A percentile compares a stretch with the other conserved stretches of the same genome.
These are phyloP conservation scores for Dryas iulia DNA, from an alignment of 1,140 invertebrate species.

Conservation along the genomic window DNA sequence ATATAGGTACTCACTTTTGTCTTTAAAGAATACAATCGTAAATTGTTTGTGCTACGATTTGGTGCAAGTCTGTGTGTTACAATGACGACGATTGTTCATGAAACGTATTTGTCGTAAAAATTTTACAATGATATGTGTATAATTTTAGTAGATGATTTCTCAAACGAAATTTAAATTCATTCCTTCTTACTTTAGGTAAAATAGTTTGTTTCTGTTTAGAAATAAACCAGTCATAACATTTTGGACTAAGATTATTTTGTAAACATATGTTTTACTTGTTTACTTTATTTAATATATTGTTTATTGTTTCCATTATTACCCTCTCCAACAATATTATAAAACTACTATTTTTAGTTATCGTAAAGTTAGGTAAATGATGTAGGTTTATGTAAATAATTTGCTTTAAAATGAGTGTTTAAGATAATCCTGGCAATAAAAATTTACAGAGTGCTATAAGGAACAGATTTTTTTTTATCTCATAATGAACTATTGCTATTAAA, in stretches of 20 bases:
- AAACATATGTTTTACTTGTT: conserved; percentile 25
- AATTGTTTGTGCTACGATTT: conserved; percentile 9
- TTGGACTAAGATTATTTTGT: conserved; percentile 35
- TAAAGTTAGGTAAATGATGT: conserved; percentile 53
- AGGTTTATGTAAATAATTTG: conserved; percentile 75
- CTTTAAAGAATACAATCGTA: neutral
- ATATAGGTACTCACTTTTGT: conserved; percentile 1
- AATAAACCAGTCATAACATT: conserved; percentile 27
- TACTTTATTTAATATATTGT: conserved; percentile 26
- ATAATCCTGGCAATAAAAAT: conserved; percentile 34
- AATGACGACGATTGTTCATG: conserved; percentile 19
- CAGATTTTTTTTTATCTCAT: neutral
- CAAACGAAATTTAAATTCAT: conserved; percentile 65
- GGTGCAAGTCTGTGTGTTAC: conserved; percentile 26
- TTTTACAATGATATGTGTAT: conserved; percentile 34
- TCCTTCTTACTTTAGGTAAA: conserved; percentile 66
- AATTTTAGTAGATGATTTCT: conserved; percentile 43
- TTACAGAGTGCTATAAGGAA: conserved; percentile 25
- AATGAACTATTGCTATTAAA: neutral
- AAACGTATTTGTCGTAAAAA: conserved; percentile 27
- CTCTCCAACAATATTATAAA: conserved; percentile 22
- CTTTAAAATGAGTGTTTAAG: conserved; percentile 45
- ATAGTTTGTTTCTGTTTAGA: conserved; percentile 32
- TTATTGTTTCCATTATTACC: conserved; percentile 20
- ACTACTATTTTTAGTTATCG: conserved; percentile 45